Percentiles rank a stretch among this genome's conserved stretches.
Evolutionary conservation across 2,113 vertebrate species (phyloP).

Genomic region (human): DNA sequence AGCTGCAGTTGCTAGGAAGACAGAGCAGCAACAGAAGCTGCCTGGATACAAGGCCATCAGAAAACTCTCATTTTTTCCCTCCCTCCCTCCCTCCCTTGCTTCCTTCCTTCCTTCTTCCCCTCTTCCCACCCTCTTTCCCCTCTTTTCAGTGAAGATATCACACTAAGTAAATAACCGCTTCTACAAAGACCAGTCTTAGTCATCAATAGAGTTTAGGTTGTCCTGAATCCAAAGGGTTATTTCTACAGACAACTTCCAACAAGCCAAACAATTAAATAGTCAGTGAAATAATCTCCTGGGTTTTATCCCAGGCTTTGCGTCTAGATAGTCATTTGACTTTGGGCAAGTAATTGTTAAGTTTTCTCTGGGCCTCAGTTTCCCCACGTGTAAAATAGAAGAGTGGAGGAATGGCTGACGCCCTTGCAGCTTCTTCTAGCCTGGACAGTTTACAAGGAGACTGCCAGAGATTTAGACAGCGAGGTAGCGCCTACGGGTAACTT

Average conservation of each 20-base stretch:
- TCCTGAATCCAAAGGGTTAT: not conserved
- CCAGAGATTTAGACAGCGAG: not conserved
- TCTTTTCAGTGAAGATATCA: not conserved
- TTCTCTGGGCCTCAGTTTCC: not conserved
- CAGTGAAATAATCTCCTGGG: not conserved
- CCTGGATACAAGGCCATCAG: slow-evolving; percentile 33
- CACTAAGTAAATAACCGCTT: not conserved
- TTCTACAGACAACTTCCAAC: not conserved
- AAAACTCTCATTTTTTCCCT: not conserved
- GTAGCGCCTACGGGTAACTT: not conserved
- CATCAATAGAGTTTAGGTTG: not conserved
- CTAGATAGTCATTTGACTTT: not conserved
- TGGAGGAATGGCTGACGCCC: not conserved
- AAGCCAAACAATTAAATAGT: not conserved
- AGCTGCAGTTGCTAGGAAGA: slow-evolving; percentile 65
- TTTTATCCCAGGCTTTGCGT: not conserved
- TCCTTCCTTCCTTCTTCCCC: accelerated
- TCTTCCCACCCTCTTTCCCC: accelerated
- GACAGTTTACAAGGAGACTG: not conserved
- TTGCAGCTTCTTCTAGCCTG: not conserved
- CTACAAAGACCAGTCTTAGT: not conserved
- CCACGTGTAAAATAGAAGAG: not conserved
- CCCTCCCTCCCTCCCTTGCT: not conserved
- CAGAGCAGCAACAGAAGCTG: not conserved
- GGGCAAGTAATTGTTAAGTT: slow-evolving; percentile 24